A percentile compares a stretch with the other conserved stretches of the same genome.
Conservation (phyloP, 2,797 vertebrate genomes). For the Forpus xanthops region DNA sequence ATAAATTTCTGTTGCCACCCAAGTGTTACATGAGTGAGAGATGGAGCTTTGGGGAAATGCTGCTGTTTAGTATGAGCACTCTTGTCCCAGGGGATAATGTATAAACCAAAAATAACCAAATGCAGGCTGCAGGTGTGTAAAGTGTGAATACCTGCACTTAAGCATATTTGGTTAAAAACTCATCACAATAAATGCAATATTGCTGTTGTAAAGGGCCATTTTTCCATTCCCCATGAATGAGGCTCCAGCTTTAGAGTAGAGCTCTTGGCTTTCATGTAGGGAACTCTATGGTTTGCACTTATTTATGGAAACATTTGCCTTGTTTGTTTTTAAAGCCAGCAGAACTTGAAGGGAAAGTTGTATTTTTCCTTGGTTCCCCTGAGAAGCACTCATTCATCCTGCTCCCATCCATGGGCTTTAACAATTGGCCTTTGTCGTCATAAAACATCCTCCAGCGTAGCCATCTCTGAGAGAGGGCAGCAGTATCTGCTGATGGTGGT, state of each 20-base stretch:
- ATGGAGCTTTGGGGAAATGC: not conserved
- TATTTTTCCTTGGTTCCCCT: conserved; percentile 3
- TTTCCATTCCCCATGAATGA: not conserved
- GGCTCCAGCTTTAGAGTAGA: not conserved
- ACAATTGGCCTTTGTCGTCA: not conserved
- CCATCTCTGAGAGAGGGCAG: not conserved
- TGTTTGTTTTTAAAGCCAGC: conserved; percentile 25
- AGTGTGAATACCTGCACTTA: not conserved
- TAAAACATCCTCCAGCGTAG: not conserved
- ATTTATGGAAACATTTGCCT: not conserved
- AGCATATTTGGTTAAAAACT: not conserved
- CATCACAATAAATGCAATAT: not conserved
- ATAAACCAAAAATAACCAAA: not conserved
- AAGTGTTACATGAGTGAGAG: not conserved
- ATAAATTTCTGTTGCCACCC: not conserved
- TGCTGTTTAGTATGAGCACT: not conserved
- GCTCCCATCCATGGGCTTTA: fast-evolving
- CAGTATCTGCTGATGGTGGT: not conserved
- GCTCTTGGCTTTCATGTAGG: not conserved
- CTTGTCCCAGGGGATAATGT: not conserved
- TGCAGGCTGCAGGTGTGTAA: not conserved
- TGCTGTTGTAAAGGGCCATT: not conserved
- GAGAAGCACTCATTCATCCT: not conserved
- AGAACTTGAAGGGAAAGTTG: not conserved
- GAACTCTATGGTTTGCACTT: not conserved